A percentile compares a stretch with the other conserved stretches of the same genome.
These are phyloP conservation scores for Timandra comae DNA, from an alignment of 2,888 invertebrate genomes.

Conservation along the genomic window DNA sequence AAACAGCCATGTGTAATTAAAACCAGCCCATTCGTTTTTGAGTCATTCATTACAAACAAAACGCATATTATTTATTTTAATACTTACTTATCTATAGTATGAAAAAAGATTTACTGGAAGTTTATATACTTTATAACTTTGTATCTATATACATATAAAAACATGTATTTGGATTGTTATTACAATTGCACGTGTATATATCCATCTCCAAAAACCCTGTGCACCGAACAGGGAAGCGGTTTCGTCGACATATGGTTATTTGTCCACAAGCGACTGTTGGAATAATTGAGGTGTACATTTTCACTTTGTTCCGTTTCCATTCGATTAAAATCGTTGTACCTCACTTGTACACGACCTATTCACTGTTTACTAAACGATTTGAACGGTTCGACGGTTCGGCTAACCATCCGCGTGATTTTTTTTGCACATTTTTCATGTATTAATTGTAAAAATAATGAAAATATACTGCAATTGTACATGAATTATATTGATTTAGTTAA, in stretches of 20 bases:
- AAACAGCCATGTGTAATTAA: no score
- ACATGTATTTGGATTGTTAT: no score
- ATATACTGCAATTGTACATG: no score
- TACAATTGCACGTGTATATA: background rate
- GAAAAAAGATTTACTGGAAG: no score
- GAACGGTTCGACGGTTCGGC: constrained; percentile 65
- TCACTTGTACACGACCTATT: constrained; percentile 71
- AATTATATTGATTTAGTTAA: no score
- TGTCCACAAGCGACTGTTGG: constrained; percentile 64
- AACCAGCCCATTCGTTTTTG: no score
- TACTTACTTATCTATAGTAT: no score
- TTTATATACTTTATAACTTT: no score
- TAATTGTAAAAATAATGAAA: no score
- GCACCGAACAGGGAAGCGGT: constrained; percentile 36
- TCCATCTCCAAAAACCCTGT: constrained; percentile 10
- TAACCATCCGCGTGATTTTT: constrained; percentile 48
- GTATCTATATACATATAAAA: no score
- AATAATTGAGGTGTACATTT: constrained; percentile 77
- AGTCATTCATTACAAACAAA: no score
- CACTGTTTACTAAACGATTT: constrained; percentile 76
- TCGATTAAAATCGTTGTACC: constrained; percentile 75
- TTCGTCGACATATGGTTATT: constrained; percentile 60
- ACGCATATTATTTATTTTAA: no score
- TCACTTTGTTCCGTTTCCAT: constrained; percentile 76
- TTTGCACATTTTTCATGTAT: constrained; percentile 26